Conservation (phyloP, 2,888 invertebrate genomes). For the Catocala sponsa region DNA sequence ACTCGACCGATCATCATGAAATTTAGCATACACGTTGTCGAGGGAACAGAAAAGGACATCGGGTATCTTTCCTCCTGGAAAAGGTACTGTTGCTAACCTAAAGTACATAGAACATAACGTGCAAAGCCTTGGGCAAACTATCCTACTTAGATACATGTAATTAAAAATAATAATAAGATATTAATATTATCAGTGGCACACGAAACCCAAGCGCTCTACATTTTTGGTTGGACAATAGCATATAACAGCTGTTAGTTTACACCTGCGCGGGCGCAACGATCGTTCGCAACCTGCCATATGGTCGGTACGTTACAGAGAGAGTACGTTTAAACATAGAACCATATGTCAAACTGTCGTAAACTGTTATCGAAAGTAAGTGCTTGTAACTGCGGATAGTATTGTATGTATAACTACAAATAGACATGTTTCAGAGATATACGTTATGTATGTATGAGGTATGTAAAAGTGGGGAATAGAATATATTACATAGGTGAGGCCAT, state of each 20-base stretch:
- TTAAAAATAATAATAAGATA: neutral
- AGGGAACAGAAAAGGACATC: too few relatives aligned
- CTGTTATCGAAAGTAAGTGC: neutral
- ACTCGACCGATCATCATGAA: too few relatives aligned
- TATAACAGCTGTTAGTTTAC: conserved; percentile 68
- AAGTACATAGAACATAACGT: too few relatives aligned
- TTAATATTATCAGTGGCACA: conserved; percentile 16
- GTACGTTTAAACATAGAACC: conserved; percentile 26
- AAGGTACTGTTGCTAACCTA: too few relatives aligned
- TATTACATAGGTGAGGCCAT: too few relatives aligned
- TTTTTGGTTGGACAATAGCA: conserved; percentile 30
- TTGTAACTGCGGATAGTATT: conserved; percentile 4
- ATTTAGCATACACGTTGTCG: too few relatives aligned
- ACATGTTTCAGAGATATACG: neutral
- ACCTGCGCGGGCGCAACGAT: conserved; percentile 77
- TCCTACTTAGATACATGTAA: too few relatives aligned
- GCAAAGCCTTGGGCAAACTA: too few relatives aligned
- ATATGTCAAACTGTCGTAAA: conserved; percentile 11
- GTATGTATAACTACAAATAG: neutral
- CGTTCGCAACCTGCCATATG: conserved; percentile 65
- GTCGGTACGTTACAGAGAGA: conserved; percentile 44
- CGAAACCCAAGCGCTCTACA: conserved; percentile 14
- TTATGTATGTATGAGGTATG: neutral
- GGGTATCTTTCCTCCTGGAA: too few relatives aligned
- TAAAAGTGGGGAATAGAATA: neutral